Conservation (phyloP, 2,113 vertebrate genomes). For the Nycticorax nycticorax region DNA sequence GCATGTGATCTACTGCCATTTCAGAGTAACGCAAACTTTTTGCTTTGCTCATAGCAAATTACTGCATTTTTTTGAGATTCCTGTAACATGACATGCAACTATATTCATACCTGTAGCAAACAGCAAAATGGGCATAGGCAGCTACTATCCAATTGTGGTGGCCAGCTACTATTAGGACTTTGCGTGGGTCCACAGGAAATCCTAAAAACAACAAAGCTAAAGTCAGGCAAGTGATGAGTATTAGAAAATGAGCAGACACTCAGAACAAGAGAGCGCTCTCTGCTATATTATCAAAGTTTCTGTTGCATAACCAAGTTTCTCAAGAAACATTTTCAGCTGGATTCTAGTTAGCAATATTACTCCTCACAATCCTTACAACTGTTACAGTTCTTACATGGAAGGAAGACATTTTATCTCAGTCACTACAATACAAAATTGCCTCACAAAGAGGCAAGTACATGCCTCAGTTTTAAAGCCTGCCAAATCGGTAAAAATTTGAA, state of each 20-base stretch:
- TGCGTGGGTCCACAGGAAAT: conserved; percentile 90
- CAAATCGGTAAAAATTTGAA: not conserved
- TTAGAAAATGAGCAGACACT: not conserved
- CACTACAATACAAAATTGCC: not conserved
- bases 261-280: not conserved
- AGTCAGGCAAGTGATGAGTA: not conserved
- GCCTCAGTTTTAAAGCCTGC: not conserved
- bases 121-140: conserved; percentile 96
- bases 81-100: not conserved
- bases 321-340: not conserved
- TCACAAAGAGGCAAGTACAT: not conserved
- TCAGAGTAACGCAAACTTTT: not conserved
- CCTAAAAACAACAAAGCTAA: conserved; percentile 68
- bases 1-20: not conserved
- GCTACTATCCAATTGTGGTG: conserved; percentile 99
- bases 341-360: not conserved
- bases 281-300: too few relatives aligned
- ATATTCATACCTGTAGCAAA: conserved; percentile 91
- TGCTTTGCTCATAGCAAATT: not conserved
- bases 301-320: too few relatives aligned
- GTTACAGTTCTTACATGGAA: not conserved
- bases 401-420: not conserved
- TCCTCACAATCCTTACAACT: not conserved
- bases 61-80: not conserved
- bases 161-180: conserved; percentile 93